Conservation (phyloP, 1,140 invertebrate genomes). For the Drosophila dunni region DNA sequence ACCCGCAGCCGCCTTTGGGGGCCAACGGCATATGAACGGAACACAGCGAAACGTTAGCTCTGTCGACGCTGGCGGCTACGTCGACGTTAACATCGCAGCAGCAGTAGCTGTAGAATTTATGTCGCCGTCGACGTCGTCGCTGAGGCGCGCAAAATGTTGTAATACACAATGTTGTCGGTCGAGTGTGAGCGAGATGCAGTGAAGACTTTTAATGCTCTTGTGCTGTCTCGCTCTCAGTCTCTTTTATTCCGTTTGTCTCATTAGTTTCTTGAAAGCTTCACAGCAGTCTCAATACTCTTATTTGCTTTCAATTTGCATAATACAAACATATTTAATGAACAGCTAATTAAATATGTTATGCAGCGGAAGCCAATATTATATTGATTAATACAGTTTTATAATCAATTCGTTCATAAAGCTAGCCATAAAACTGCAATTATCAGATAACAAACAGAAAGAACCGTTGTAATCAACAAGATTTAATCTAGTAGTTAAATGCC, state of each 20-base stretch:
- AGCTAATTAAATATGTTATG: not conserved
- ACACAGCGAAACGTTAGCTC: conserved; percentile 41
- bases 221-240: conserved; percentile 14
- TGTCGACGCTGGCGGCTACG: conserved; percentile 41
- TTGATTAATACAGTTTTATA: not conserved
- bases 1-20: conserved; percentile 60
- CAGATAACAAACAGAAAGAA: too few relatives aligned
- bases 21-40: conserved; percentile 65
- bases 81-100: conserved; percentile 33
- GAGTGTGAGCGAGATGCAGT: conserved; percentile 30
- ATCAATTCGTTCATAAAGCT: too few relatives aligned
- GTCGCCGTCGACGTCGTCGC: conserved; percentile 60
- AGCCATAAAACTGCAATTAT: too few relatives aligned
- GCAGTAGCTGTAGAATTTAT: conserved; percentile 73
- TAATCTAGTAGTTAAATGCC: too few relatives aligned
- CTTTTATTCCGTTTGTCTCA: conserved; percentile 12
- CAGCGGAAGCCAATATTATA: not conserved
- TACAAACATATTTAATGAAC: not conserved
- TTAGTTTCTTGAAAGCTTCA: conserved; percentile 4
- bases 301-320: conserved; percentile 6
- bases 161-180: conserved; percentile 45
- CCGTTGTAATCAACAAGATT: too few relatives aligned
- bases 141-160: conserved; percentile 61
- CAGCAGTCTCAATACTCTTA: not conserved
- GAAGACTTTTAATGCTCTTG: conserved; percentile 14